A percentile compares a stretch with the other conserved stretches of the same genome.
phyloP scores from a whole-genome alignment of 2,113 vertebrate species.

The Tichodroma muraria region DNA sequence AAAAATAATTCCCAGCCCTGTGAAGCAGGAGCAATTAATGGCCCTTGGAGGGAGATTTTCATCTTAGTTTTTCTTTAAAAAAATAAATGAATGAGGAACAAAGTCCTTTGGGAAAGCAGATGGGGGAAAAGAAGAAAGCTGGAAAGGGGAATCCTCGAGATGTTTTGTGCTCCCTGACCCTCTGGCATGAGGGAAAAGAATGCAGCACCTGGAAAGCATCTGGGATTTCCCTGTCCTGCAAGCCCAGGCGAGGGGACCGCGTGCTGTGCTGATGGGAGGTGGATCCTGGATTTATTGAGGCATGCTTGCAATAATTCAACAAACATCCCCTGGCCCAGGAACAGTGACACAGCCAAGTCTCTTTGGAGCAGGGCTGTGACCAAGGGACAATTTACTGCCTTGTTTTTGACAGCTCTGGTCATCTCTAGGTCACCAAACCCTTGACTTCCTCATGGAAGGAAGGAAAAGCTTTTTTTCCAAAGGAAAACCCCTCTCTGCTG shows the following conservation, averaged over 20 bases:
- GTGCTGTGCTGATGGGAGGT: accelerated
- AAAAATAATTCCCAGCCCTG: not conserved
- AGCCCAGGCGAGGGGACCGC: not conserved
- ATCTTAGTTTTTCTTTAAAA: not conserved
- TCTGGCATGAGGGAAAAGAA: not conserved
- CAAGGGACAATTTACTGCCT: not conserved
- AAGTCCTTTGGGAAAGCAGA: not conserved
- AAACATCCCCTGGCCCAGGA: not conserved
- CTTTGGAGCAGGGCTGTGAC: not conserved
- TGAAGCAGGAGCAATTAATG: not conserved
- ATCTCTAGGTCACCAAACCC: not conserved
- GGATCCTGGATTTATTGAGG: not conserved
- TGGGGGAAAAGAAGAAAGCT: not conserved
- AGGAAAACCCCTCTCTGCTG: not conserved
- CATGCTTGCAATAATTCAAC: accelerated
- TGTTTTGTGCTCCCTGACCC: accelerated
- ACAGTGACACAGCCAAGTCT: not conserved
- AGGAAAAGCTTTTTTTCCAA: not conserved
- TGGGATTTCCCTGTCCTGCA: not conserved
- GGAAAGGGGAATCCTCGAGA: not conserved
- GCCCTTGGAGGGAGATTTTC: not conserved
- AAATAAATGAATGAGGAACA: not conserved
- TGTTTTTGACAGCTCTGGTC: not conserved
- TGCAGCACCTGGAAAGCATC: accelerated
- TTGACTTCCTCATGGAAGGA: not conserved